Evolutionary conservation across 2,113 vertebrate genomes (phyloP).

Genomic region (Ardeotis arabs): DNA sequence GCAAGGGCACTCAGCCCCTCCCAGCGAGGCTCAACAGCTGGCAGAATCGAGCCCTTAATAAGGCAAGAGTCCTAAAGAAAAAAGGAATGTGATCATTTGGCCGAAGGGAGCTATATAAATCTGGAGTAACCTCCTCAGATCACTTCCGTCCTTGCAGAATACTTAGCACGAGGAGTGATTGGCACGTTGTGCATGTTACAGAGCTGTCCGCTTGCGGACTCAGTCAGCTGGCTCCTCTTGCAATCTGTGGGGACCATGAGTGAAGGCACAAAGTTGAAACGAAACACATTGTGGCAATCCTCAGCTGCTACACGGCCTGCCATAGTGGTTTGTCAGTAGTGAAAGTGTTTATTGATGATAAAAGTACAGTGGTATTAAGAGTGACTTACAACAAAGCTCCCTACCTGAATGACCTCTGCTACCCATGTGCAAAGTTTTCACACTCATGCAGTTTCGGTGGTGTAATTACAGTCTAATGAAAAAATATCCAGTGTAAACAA

Average conservation of each 20-base stretch:
- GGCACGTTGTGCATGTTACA: fast-evolving
- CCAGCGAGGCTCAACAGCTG: fast-evolving
- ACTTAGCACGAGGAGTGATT: fast-evolving
- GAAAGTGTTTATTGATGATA: not conserved
- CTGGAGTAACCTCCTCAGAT: not conserved
- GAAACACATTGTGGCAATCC: fast-evolving
- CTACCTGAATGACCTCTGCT: not conserved
- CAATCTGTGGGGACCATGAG: not conserved
- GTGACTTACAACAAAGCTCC: not conserved
- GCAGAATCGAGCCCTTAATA: not conserved
- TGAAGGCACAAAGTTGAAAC: not conserved
- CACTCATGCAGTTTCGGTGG: not conserved
- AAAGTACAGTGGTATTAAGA: not conserved
- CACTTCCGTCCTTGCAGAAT: not conserved
- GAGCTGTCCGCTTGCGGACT: not conserved
- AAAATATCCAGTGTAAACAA: slow-evolving; percentile 31
- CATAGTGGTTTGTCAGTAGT: not conserved
- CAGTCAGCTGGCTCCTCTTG: not conserved
- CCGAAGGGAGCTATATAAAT: not conserved
- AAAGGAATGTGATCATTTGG: not conserved
- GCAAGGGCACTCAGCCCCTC: not conserved
- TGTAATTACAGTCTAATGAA: not conserved
- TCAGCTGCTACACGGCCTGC: not conserved
- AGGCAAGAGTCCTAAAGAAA: not conserved
- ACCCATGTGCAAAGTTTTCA: not conserved